Conservation (phyloP, 2,888 invertebrate genomes). For the Acanthoscelides obtectus region DNA sequence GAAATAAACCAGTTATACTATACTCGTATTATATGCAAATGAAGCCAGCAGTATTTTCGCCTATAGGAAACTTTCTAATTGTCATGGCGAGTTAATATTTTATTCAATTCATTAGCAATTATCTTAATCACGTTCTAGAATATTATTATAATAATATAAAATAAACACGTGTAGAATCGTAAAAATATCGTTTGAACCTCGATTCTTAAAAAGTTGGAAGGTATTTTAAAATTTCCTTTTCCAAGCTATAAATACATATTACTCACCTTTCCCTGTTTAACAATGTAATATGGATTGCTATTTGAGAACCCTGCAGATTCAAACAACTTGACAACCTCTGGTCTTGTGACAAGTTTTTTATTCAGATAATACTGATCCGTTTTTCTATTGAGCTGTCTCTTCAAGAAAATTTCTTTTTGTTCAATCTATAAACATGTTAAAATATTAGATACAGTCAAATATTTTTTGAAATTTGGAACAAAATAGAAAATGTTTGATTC, state of each 20-base stretch:
- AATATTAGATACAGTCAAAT: background rate
- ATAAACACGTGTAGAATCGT: too few species aligned
- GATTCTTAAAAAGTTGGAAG: too few species aligned
- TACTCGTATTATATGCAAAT: too few species aligned
- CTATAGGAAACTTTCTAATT: too few species aligned
- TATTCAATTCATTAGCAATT: too few species aligned
- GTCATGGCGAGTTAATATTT: too few species aligned
- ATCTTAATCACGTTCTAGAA: too few species aligned
- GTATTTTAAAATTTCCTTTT: too few species aligned
- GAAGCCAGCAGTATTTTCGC: too few species aligned
- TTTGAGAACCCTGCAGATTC: slow-evolving; percentile 99
- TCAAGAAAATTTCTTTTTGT: slow-evolving; percentile 91
- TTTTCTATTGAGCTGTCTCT: slow-evolving; percentile 96
- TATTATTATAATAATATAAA: too few species aligned
- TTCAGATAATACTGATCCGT: slow-evolving; percentile 99
- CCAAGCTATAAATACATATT: background rate
- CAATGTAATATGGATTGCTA: slow-evolving; percentile 99
- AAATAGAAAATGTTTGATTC: slow-evolving; percentile 20
- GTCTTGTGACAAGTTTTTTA: slow-evolving; percentile 94
- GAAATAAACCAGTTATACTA: too few species aligned
- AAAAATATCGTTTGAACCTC: background rate
- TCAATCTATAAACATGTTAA: slow-evolving; percentile 69
- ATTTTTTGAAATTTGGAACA: background rate
- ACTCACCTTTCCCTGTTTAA: slow-evolving; percentile 95
- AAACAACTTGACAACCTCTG: slow-evolving; percentile 94